Percentiles rank a stretch among this genome's conserved stretches.
Evolutionary conservation across 2,888 invertebrate species (phyloP).

Genomic region (Cryptocephalus primarius): DNA sequence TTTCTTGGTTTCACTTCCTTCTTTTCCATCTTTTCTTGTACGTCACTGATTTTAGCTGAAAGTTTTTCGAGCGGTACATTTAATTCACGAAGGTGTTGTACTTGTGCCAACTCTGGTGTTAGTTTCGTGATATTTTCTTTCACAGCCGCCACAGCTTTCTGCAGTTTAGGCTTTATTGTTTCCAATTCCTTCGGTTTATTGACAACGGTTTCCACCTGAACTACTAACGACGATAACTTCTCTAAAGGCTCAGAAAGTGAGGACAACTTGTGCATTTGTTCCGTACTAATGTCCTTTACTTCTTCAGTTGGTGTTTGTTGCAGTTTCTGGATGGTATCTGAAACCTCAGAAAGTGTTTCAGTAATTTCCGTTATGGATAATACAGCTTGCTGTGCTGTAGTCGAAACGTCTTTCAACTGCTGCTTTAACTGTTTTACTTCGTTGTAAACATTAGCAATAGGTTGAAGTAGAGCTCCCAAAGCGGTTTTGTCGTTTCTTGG

Average conservation of each 20-base stretch:
- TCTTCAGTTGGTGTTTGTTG: conserved; percentile 1
- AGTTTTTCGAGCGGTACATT: too few relatives aligned
- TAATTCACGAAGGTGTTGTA: too few relatives aligned
- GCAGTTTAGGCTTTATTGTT: conserved; percentile 10
- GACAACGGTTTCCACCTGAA: conserved; percentile 6
- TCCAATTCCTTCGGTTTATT: conserved; percentile 10
- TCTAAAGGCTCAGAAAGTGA: conserved; percentile 15
- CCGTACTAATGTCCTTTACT: conserved; percentile 5
- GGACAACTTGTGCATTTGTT: background rate
- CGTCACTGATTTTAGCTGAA: too few relatives aligned
- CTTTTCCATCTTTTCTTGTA: background rate
- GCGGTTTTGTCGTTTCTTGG: background rate
- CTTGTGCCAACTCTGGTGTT: too few relatives aligned
- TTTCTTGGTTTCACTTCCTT: background rate
- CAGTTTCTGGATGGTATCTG: conserved; percentile 2
- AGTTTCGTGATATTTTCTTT: too few relatives aligned
- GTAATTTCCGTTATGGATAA: conserved; percentile 10
- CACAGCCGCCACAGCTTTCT: too few relatives aligned
- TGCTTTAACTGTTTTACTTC: background rate
- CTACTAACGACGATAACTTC: conserved; percentile 13
- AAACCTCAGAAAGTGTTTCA: conserved; percentile 5
- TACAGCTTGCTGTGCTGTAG: conserved; percentile 7
- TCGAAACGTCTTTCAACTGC: too few relatives aligned
- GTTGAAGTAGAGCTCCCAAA: background rate
- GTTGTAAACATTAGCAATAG: background rate